Evolutionary conservation across 1,140 invertebrate genomes (phyloP), one percentile per base, ranked within the genome.

Genomic region (Achroia grisella): DNA sequence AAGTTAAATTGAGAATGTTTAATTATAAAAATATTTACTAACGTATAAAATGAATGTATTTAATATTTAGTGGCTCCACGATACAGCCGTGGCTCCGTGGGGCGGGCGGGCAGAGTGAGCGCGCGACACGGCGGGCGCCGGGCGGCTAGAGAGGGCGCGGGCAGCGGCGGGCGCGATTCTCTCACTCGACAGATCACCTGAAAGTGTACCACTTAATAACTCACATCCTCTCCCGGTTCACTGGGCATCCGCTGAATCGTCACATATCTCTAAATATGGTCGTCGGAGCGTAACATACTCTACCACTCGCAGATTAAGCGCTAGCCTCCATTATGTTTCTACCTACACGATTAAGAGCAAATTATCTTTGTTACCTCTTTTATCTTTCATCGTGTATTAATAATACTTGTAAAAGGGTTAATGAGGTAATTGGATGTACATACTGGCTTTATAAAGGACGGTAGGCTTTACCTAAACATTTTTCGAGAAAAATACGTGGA

Each of bases 231-330:
- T 72, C 59, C 57, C 80, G 76, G 80, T 78, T 84, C 80, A 84
- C 51, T 84, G 80, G 70, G 78, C 77, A 77, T 59, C 52, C 80
- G 77, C 59, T 82, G 76, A 71, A 71, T 78, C 80, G 80, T 80
- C 76, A 84, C 77, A 84, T 80, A 83, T 82, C 74, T 82, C 76
- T 82, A 82, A 84, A 82, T 84, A 84, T 73, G 77, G 61, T 56
- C 76, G 70, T 23, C 63, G 64, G 61, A 78, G 73, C 80, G 78
- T 80, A 61, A 28, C 42, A 48, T 36, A 40, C 45, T 56, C 58
- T 62, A 67, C 59, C 59, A 56, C 55, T 59, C 48, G 55, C 58
- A 56, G 64, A 76, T 74, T 76, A 71, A 68, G 66, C 58, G 51
- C 2, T 2, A 23, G 6, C 17, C 17, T 23, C 17, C 17, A 23